A percentile compares a stretch with the other conserved stretches of the same genome.
phyloP scores from a whole-genome alignment of 35 echinoderm and acorn worm species.

The Ophiothrix spiculata region DNA sequence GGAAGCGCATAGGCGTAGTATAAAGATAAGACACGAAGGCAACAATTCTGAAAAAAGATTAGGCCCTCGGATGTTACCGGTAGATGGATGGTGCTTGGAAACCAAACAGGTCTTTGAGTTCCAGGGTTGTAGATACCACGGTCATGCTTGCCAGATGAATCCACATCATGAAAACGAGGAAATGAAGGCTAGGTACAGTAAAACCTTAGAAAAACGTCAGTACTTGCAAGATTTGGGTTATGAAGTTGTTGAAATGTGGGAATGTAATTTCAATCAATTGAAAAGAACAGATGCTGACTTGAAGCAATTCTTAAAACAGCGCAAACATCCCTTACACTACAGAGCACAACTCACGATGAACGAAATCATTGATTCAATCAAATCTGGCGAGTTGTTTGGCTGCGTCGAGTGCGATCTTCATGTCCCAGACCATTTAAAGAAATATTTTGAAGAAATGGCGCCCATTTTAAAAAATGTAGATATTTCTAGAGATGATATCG shows the following conservation, averaged over 20 bases:
- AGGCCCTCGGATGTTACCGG: neutral
- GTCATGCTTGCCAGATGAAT: neutral
- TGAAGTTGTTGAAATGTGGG: slow-evolving; percentile 11
- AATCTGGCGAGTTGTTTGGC: slow-evolving; percentile 23
- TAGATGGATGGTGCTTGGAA: slow-evolving; percentile 10
- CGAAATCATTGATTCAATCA: slow-evolving; percentile 10
- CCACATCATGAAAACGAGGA: neutral
- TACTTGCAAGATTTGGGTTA: neutral
- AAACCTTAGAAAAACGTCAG: neutral
- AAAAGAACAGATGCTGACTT: neutral
- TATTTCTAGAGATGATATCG: slow-evolving; percentile 34
- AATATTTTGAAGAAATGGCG: slow-evolving; percentile 38
- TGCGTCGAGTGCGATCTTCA: slow-evolving; percentile 39
- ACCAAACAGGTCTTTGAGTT: slow-evolving; percentile 19
- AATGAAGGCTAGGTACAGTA: neutral
- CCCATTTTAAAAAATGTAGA: slow-evolving; percentile 46
- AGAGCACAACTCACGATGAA: slow-evolving; percentile 15
- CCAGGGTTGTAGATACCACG: slow-evolving; percentile 13
- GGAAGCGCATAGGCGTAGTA: neutral
- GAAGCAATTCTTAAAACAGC: neutral
- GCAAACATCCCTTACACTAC: neutral
- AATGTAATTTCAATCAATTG: neutral
- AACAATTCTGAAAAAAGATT: slow-evolving; percentile 14
- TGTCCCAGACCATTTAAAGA: slow-evolving; percentile 14
- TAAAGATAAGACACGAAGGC: slow-evolving; percentile 3